Evolutionary conservation across 2,113 vertebrate species (phyloP), one percentile per base, ranked within the genome.

Genomic region (Kryptolebias marmoratus): DNA sequence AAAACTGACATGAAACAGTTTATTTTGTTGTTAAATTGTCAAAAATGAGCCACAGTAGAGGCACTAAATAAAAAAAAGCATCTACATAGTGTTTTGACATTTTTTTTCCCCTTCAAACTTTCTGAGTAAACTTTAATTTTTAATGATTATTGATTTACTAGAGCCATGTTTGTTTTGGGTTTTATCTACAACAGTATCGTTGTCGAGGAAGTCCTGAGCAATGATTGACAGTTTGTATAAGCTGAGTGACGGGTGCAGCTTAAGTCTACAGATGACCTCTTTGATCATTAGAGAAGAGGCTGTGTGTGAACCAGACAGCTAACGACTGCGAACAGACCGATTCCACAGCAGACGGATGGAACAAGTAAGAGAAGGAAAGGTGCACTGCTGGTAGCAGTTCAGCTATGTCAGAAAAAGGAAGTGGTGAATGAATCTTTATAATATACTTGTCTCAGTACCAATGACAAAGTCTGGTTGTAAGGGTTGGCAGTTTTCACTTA

Each of bases 221-320:
- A 74, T 88, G 89, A 87, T 71, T 85, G 86, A 80, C 85, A 84
- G 79, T 65, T 75, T 55, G 78, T 55, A 63, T 64, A 45, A 69
- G 73, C 56, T 89, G 84, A 92, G 75, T 88, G 87, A 90, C 88
- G 79, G 84, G 75, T 85, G 79, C 71, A 89, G 77, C 77, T 81
- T 77, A 83, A 85, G 85, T 77, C 83, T 87, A 83, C 77, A 86
- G 88, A 73, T 84, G 89, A 91, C 85, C 88, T 84, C 82, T 88
- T 77, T 86, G 80, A 91, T 91, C 85, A 87, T 86, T 86, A 88
- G 79, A 79, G 76, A 72, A 61, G 67, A 10, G 75, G 53, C 50
- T 57, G 56, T 55, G 71, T 81, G 78, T 72, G 82, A 89, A 81
- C 30, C 71, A 73, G 86, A 84, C 86, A 84, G 82, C 71, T 68